Evolutionary conservation across 2,888 invertebrate species (phyloP), one percentile per base, ranked within the genome.

Genomic region (Caenorhabditis parvicauda): DNA sequence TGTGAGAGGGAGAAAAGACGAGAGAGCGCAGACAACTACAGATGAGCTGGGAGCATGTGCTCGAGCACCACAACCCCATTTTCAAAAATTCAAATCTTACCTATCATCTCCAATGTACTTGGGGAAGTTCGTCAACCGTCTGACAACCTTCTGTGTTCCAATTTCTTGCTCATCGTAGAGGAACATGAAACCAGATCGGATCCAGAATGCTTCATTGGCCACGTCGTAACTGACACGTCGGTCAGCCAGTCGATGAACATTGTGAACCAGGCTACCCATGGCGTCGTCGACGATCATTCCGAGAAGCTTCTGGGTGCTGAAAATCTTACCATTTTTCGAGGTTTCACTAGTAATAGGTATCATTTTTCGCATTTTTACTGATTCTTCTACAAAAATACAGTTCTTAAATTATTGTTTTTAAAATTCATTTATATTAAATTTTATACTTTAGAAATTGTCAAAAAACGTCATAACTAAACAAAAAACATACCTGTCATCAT

Each of bases 151-250:
- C 5, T 47, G 47, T 7, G 52, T 55, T 45, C 63, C 72, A 17
- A 72, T 51, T 7, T 68, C 68, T 25, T 64, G 39, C 6, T 60
- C 54, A 19, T 76, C 70, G 54, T 79, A 79, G 41, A 79, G 57
- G 47, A 74, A 67, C 57, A 54, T 56, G 59, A 79, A 79, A 2
- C 79, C 79, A 25, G 72, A 65, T n/a, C 77, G 64, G 4, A 79
- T 56, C 79, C 79, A 79, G 56, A 79, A 79, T 19, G 75, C 70
- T 54, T 79, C 79, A 37, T 66, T 73, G 50, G 61, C 64, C 25
- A 67, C 65, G 32, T 66, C 62, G 45, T 73, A 70, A 6, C 3
- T 14, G 14, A 60, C 65, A 47, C 68, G 56, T 27, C 57, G 44
- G 35, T 72, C 70, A 0, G 67, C 52, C 7, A 70, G 52, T 14